Conservation (phyloP, 2,888 invertebrate species). For the Salpingus planirostris region DNA sequence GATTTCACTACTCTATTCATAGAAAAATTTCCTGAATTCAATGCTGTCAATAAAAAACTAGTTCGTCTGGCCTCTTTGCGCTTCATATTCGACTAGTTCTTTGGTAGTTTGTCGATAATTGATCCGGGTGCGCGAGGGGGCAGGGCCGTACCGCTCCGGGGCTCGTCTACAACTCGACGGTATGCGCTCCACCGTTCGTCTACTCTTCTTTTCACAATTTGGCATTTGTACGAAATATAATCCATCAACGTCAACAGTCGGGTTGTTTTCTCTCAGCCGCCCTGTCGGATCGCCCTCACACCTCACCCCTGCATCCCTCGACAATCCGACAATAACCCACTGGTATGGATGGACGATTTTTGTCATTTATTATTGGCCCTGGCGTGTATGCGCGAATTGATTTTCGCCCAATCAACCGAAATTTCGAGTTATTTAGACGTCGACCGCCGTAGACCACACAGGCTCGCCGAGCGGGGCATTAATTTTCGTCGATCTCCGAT, state of each 20-base stretch:
- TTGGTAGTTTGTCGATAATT: no score
- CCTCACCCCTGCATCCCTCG: constrained; percentile 24
- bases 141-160: no score
- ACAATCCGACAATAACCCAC: constrained; percentile 41
- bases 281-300: constrained; percentile 26
- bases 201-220: constrained; percentile 46
- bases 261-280: constrained; percentile 43
- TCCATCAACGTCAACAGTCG: constrained; percentile 46
- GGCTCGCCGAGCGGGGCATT: constrained; percentile 7
- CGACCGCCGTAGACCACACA: constrained; percentile 9
- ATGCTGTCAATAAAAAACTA: no score
- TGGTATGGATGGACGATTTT: constrained; percentile 45
- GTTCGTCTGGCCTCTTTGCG: no score
- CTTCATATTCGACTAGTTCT: no score
- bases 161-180: constrained; percentile 36
- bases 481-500: constrained; percentile 17
- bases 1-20: no score
- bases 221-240: constrained; percentile 46
- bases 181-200: constrained; percentile 38
- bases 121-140: no score
- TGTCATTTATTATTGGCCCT: constrained; percentile 43
- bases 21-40: no score
- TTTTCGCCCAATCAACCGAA: constrained; percentile 39
- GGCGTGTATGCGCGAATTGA: constrained; percentile 38
- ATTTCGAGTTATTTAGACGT: no score